Conservation (phyloP, 2,888 invertebrate genomes). For the Chymomyza procnemis region DNA sequence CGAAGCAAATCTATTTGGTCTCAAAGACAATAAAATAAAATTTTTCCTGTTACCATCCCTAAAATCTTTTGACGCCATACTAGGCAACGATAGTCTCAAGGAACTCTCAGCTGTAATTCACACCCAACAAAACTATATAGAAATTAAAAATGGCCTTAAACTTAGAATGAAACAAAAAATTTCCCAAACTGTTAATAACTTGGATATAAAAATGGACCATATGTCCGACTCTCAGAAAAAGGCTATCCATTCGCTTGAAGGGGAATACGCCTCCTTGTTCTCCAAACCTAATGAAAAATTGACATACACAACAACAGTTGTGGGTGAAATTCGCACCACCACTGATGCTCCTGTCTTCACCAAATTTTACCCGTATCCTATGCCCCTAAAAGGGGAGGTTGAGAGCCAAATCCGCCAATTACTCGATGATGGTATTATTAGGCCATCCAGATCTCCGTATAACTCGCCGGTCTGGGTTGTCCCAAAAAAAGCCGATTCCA, state of each 20-base stretch:
- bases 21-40: no score
- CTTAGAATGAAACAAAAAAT: background rate
- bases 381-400: slow-evolving; percentile 13
- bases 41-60: background rate
- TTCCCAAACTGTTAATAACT: no score
- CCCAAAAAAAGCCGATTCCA: slow-evolving; percentile 4
- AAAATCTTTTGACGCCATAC: background rate
- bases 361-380: slow-evolving; percentile 24
- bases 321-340: slow-evolving; percentile 25
- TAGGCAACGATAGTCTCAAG: background rate
- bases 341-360: slow-evolving; percentile 19
- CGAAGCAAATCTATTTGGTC: background rate
- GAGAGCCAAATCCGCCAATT: slow-evolving; percentile 20
- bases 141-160: no score
- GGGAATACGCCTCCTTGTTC: slow-evolving; percentile 23
- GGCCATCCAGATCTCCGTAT: slow-evolving; percentile 21
- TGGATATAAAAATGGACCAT: slow-evolving; percentile 1
- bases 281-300: slow-evolving; percentile 24
- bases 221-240: background rate
- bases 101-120: no score
- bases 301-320: slow-evolving; percentile 24
- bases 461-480: slow-evolving; percentile 20
- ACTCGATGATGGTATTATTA: slow-evolving; percentile 22
- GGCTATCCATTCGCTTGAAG: slow-evolving; percentile 1
- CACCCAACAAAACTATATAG: no score